Base-by-base conservation (phyloP, 2,797 vertebrate genomes). In the Sebastiscus albofasciatus region DNA sequence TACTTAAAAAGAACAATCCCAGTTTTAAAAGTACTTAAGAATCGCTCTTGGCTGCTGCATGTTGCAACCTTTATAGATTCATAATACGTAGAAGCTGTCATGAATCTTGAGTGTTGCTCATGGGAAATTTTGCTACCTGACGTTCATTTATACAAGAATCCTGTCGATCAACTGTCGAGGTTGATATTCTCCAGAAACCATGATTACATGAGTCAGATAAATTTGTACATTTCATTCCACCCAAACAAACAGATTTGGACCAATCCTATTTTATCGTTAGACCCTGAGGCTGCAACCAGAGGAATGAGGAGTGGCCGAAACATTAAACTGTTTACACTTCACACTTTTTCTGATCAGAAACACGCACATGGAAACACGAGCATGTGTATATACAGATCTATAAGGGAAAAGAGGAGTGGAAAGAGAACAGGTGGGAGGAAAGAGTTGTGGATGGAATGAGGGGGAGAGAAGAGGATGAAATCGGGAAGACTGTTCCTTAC, bases 261-360 rank as follows among this genome's bases (percentile, higher is more conserved):
- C 36, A 24, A 24, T 16, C 4, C 8, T 16, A 31, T 68, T 55
- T 58, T 56, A 22, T 74, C 18, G 6, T 16, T 18, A 77, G 31
- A 65, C 26, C 59, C 29, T 0, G 34, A 69, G 74, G 78, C 65
- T 67, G 52, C 46, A 72, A 42, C 46, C 13, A 3, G 52, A 87
- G 71, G 89, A 91, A 89, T 85, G 81, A 84, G 89, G 77, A 84
- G 79, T 61, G 75, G 69, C 54, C 2, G 22, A 55, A 79, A 72
- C 76, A 49, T 8, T 22, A 2, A 27, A 42, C 29, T 84, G 83
- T 92, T 88, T 80, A 86, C 70, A 22, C 72, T 39, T 66, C 34
- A 73, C 83, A 73, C 54, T 39, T 27, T 67, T 71, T 39, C 58
- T 83, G 81, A 89, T 83, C 72, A 78, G 16, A 87, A 67, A 84